phyloP scores from a whole-genome alignment of 1,140 invertebrate genomes.

The Aphelenchoides fujianensis region DNA sequence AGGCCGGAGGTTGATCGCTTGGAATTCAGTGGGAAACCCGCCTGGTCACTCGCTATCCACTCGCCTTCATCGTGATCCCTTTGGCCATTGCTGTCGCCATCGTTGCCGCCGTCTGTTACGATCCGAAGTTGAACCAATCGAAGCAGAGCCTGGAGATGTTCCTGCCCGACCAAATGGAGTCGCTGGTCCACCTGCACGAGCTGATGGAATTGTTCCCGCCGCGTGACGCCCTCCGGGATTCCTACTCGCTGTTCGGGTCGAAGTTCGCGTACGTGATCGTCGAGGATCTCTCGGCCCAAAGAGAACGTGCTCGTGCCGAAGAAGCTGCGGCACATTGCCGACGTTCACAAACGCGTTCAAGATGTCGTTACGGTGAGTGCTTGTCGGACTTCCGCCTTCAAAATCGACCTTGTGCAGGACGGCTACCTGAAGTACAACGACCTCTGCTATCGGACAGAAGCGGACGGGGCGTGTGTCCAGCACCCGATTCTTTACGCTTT shows the following conservation, averaged over 20 bases:
- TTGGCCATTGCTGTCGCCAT: constrained; percentile 32
- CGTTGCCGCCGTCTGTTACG: constrained; percentile 37
- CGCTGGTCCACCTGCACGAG: constrained; percentile 25
- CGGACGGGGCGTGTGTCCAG: constrained; percentile 30
- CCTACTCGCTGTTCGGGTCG: constrained; percentile 51
- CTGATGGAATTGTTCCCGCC: constrained; percentile 49
- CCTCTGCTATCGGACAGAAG: constrained; percentile 27
- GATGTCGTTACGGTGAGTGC: constrained; percentile 3
- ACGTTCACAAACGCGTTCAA: constrained; percentile 28
- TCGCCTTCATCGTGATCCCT: constrained; percentile 46
- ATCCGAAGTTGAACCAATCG: constrained; percentile 43
- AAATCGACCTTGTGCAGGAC: constrained; percentile 23
- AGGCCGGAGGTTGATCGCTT: constrained; percentile 7
- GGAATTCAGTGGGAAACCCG: constrained; percentile 50
- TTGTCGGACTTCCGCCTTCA: not conserved
- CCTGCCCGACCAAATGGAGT: constrained; percentile 51
- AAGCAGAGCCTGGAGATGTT: constrained; percentile 56
- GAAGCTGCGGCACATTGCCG: constrained; percentile 24
- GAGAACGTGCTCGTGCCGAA: constrained; percentile 30
- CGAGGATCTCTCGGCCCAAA: constrained; percentile 32
- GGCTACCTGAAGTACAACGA: constrained; percentile 31
- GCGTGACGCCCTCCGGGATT: constrained; percentile 49
- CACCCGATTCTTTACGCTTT: constrained; percentile 45
- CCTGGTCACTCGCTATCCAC: constrained; percentile 49
- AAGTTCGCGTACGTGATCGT: constrained; percentile 54